A percentile compares a stretch with the other conserved stretches of the same genome.
Conservation (phyloP, 2,113 vertebrate genomes). For the Apodemus speciosus region DNA sequence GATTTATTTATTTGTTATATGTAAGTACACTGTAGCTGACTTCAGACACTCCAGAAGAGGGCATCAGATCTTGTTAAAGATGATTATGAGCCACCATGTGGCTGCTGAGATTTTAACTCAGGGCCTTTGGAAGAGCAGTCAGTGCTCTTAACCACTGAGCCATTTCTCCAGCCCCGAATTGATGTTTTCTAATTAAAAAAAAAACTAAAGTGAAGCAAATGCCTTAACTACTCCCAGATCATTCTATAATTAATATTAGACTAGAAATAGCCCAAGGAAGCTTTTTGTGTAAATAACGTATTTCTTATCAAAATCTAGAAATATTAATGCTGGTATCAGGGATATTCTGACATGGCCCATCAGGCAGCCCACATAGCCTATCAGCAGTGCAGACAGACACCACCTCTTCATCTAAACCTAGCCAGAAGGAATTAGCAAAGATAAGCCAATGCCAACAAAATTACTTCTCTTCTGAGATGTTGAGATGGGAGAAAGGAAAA, state of each 20-base stretch:
- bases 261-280: background rate
- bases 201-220: slow-evolving; percentile 12
- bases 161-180: no score
- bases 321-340: background rate
- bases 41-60: no score
- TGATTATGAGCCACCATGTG: no score
- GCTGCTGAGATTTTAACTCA: no score
- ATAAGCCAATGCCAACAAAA: slow-evolving; percentile 39
- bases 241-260: slow-evolving; percentile 41
- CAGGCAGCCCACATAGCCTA: background rate
- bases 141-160: no score
- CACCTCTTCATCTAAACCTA: background rate
- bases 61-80: no score
- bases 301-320: slow-evolving; percentile 1
- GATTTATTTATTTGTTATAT: no score
- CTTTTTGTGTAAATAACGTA: background rate
- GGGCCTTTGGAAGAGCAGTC: no score
- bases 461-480: background rate
- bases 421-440: background rate
- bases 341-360: background rate
- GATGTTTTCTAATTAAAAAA: slow-evolving; percentile 15
- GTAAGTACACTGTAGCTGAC: no score
- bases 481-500: background rate
- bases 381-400: background rate
- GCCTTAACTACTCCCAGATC: background rate